phyloP scores from a whole-genome alignment of 2,113 vertebrate genomes.

The Aspidoscelis tigris region DNA sequence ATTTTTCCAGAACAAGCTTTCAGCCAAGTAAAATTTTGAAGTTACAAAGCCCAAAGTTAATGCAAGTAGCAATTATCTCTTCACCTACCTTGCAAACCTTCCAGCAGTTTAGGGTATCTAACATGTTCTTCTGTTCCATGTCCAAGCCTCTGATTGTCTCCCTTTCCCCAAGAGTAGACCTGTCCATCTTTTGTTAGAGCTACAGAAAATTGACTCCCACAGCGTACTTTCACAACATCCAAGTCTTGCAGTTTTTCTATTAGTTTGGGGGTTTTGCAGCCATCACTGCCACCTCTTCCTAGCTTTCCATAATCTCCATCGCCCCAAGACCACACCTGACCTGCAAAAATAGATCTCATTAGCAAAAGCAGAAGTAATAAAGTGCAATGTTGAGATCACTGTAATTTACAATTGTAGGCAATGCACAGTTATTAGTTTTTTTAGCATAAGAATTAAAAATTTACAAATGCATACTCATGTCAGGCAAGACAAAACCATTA shows the following conservation, averaged over 20 bases:
- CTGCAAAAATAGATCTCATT: conserved; percentile 69
- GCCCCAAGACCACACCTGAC: conserved; percentile 99
- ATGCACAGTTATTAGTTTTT: not conserved
- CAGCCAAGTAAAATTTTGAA: not conserved
- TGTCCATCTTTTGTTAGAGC: conserved; percentile 95
- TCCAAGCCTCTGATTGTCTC: conserved; percentile 96
- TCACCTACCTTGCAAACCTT: conserved; percentile 88
- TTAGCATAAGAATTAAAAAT: not conserved
- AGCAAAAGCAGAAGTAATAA: not conserved
- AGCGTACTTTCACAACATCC: conserved; percentile 92
- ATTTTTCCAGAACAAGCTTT: not conserved
- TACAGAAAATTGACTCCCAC: conserved; percentile 96
- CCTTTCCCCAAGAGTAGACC: conserved; percentile 98
- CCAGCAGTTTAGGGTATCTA: conserved; percentile 93
- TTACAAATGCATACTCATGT: not conserved
- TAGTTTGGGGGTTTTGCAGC: conserved; percentile 95
- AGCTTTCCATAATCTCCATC: conserved; percentile 97
- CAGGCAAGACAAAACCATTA: not conserved
- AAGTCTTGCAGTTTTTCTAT: conserved; percentile 97
- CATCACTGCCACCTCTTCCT: conserved; percentile 95
- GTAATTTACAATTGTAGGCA: not conserved
- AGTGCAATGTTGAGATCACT: not conserved
- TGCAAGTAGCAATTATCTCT: not conserved
- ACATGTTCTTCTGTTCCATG: conserved; percentile 97
- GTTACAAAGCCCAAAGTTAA: not conserved